Evolutionary conservation across 2,113 vertebrate species (phyloP), one percentile per base, ranked within the genome.

Genomic region (Zapus hudsonius): DNA sequence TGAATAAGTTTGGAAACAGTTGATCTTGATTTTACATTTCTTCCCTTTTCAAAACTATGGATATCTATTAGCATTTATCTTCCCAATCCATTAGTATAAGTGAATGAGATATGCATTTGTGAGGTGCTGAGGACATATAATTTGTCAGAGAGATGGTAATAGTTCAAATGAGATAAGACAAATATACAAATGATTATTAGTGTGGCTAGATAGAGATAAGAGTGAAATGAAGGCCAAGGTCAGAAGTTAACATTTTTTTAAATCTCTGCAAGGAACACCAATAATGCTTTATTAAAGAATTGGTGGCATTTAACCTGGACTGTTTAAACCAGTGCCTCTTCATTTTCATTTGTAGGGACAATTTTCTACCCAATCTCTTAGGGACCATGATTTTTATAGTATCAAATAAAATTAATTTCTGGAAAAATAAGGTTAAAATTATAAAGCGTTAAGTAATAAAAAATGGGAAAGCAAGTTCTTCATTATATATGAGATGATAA

Each of bases 381-480:
- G 23, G 90, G 33, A 73, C 10, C 36, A 63, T 0, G 70, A 85
- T 74, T 76, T 83, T 29, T 75, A 22, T 33, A 81, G 13, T 33
- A 11, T 84, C 52, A 57, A 67, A 69, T 84, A 84, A 73, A 83
- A 93, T 76, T 25, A 80, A 36, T 90, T 91, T 69, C 70, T 73
- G 81, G 52, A 11, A 33, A 93, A 90, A 64, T 88, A 64, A 90
- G 42, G 84, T 27, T 36, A 42, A 92, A 69, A 63, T 15, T 72
- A 15, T n/a, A 61, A 84, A 66, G 36, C 42, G 23, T 40, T 84
- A 69, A 86, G 83, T 44, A 63, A 74, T 57, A 44, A 10, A 75
- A 86, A 86, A 29, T 44, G 38, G 42, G 88, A 89, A n/a, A 52
- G 5, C 19, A 44, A 78, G 6, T 93, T 87, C n/a, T n/a, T 90